phyloP scores from a whole-genome alignment of 1,140 invertebrate species.

The Periplaneta americana region DNA sequence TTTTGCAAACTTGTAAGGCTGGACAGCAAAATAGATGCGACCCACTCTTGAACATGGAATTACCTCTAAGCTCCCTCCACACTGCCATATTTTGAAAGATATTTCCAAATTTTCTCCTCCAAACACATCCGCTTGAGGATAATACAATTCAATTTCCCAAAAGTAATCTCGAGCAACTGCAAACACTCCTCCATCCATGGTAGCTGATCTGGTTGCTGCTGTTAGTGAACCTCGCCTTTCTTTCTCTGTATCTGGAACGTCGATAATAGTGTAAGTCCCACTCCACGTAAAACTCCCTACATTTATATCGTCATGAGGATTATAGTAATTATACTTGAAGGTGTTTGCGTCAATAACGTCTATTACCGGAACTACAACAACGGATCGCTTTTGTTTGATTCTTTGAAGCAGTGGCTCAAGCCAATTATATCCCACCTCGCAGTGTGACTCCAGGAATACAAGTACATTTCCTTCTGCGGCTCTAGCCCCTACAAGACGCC shows the following conservation, averaged over 20 bases:
- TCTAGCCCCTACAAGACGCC: slow-evolving; percentile 73
- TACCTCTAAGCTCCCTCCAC: slow-evolving; percentile 72
- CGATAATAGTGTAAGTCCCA: slow-evolving; percentile 87
- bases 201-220: slow-evolving; percentile 55
- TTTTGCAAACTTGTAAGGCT: slow-evolving; percentile 89
- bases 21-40: slow-evolving; percentile 87
- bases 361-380: slow-evolving; percentile 86
- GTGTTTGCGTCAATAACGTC: slow-evolving; percentile 86
- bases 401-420: slow-evolving; percentile 79
- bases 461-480: slow-evolving; percentile 75
- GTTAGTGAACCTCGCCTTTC: no score
- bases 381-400: slow-evolving; percentile 69
- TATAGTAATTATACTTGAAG: slow-evolving; percentile 69
- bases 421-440: slow-evolving; percentile 76
- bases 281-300: slow-evolving; percentile 87
- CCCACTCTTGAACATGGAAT: slow-evolving; percentile 93
- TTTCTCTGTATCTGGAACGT: neutral
- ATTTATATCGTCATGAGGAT: slow-evolving; percentile 48
- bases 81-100: slow-evolving; percentile 93
- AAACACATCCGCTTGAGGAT: slow-evolving; percentile 90
- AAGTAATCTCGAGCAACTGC: slow-evolving; percentile 86
- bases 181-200: slow-evolving; percentile 94
- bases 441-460: slow-evolving; percentile 91
- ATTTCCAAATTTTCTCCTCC: slow-evolving; percentile 97
- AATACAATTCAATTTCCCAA: slow-evolving; percentile 93